Conservation (phyloP, 1,140 invertebrate species). For the Drosophila bifasciata region DNA sequence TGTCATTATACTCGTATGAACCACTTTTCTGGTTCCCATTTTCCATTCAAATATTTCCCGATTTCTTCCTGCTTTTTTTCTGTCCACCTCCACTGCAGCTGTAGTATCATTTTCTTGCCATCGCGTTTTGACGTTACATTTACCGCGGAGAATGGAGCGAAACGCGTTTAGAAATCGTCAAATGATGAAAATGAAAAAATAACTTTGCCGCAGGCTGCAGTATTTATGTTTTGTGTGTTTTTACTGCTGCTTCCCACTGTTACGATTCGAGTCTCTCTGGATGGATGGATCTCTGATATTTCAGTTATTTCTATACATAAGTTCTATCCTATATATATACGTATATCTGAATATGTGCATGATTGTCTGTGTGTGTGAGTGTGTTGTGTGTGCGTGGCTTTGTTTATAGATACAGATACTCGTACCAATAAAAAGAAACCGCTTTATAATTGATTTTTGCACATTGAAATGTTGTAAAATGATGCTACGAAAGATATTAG, state of each 20-base stretch:
- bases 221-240: constrained; percentile 51
- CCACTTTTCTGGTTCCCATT: constrained; percentile 24
- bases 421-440: constrained; percentile 9
- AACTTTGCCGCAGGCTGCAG: constrained; percentile 67
- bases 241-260: constrained; percentile 38
- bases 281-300: constrained; percentile 43
- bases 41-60: constrained; percentile 27
- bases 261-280: constrained; percentile 27
- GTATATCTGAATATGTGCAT: background rate
- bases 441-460: constrained; percentile 74
- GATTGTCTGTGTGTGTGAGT: background rate
- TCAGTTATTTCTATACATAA: constrained; percentile 38
- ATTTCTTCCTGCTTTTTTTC: constrained; percentile 22
- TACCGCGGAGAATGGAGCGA: background rate
- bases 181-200: constrained; percentile 70
- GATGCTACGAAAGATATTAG: constrained; percentile 27
- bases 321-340: constrained; percentile 9
- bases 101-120: constrained; percentile 12
- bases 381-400: constrained; percentile 11
- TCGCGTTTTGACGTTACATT: constrained; percentile 32
- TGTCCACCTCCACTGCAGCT: background rate
- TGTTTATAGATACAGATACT: constrained; percentile 43
- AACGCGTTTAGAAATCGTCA: constrained; percentile 73
- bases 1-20: too few relatives aligned
- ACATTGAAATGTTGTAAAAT: constrained; percentile 57